Base-by-base conservation (phyloP, 2,888 invertebrate genomes). In the Drosophila colorata region DNA sequence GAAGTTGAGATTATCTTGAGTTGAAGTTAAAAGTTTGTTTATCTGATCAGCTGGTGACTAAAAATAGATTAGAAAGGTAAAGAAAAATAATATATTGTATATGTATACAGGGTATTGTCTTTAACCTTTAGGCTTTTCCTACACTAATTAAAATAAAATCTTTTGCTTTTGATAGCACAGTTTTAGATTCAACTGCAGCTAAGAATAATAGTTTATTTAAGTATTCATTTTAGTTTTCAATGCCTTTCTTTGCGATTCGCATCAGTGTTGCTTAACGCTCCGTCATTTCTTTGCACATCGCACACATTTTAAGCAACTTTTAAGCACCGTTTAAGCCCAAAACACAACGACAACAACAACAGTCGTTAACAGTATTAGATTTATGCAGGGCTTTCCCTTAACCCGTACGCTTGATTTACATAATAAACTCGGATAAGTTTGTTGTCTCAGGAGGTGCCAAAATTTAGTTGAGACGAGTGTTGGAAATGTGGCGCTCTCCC, bases 321-420 rank as follows among this genome's bases (percentile, higher is more conserved):
- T 74, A 46, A 38, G 40, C 33, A 49, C 23, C 33, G 43, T 48
- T 68, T 74, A 44, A 38, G 35, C 60, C 14, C 5, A 14, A 55
- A 35, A 16, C 35, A 37, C 3, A 31, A 28, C 20, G 31, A 63
- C 52, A 58, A 58, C 16, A 38, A 28, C 40, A 43, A 28, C 47
- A 80, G 65, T 56, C 58, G 55, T 63, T 70, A 48, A 70, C 49
- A 38, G 63, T 49, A 46, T 7, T 16, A 63, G 69, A 78, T 59
- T 75, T 69, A 61, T 58, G 68, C 43, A 65, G 48, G 43, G 61
- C 49, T 41, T 48, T 64, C 25, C 16, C 48, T 43, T n/a, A 5
- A 60, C 18, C 48, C 44, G 55, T 59, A 63, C 18, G 31, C 33
- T 52, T 59, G 67, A 76, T 83, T 86, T 80, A 51, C 87, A 86